Conservation (phyloP, 2,888 invertebrate genomes). For the Parnassius apollo region DNA sequence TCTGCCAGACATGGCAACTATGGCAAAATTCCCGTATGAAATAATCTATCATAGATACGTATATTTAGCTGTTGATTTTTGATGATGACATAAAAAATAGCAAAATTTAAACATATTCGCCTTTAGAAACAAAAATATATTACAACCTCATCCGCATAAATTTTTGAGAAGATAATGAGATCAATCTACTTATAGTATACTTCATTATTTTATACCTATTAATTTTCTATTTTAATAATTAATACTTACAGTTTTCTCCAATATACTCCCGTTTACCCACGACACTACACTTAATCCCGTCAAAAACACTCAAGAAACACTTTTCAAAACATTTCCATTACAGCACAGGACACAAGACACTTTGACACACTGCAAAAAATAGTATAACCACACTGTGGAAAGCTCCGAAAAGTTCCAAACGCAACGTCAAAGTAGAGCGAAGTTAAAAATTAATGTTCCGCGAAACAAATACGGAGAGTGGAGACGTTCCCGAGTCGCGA, state of each 20-base stretch:
- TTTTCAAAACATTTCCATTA: slow-evolving; percentile 14
- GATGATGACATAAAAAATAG: no score
- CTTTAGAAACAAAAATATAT: no score
- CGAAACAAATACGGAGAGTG: slow-evolving; percentile 6
- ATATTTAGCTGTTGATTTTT: no score
- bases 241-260: slow-evolving; percentile 4
- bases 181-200: no score
- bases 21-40: no score
- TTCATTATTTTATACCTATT: neutral
- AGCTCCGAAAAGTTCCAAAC: slow-evolving; percentile 5
- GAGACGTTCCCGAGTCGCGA: slow-evolving; percentile 9
- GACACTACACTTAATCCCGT: slow-evolving; percentile 7
- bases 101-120: no score
- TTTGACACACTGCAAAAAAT: slow-evolving; percentile 3
- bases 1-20: no score
- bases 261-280: neutral
- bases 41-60: no score
- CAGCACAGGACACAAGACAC: slow-evolving; percentile 21
- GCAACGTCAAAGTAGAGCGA: slow-evolving; percentile 11
- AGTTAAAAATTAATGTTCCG: slow-evolving; percentile 28
- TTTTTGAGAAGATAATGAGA: no score
- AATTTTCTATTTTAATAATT: neutral
- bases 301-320: slow-evolving; percentile 22
- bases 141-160: no score
- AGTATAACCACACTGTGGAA: neutral